phyloP scores from a whole-genome alignment of 1,140 invertebrate species.

The Drosophila bifasciata region DNA sequence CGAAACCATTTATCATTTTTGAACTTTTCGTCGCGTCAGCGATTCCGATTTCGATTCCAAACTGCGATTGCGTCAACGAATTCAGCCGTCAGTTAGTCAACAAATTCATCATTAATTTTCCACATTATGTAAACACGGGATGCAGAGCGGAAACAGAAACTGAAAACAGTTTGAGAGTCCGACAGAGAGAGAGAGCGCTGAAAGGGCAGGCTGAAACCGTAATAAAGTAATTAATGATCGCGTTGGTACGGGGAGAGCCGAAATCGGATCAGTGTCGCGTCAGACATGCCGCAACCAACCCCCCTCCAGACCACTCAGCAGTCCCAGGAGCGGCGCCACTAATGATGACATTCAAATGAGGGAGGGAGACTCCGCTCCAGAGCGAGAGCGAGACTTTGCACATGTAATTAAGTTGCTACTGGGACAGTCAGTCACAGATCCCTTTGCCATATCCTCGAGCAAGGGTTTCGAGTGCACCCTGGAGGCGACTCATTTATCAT shows the following conservation, averaged over 20 bases:
- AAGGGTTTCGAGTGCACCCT: constrained; percentile 63
- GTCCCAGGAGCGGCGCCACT: constrained; percentile 31
- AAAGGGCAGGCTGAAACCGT: constrained; percentile 73
- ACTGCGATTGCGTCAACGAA: constrained; percentile 18
- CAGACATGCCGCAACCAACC: constrained; percentile 31
- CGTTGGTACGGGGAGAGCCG: constrained; percentile 41
- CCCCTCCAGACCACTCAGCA: not conserved
- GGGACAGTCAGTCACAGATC: constrained; percentile 11
- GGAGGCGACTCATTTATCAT: constrained; percentile 64
- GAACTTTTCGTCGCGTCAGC: constrained; percentile 52
- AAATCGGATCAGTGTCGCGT: constrained; percentile 65
- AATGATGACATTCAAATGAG: constrained; percentile 78
- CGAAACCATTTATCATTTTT: constrained; percentile 67
- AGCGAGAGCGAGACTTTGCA: constrained; percentile 34
- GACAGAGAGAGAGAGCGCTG: constrained; percentile 28
- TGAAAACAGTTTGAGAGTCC: constrained; percentile 60
- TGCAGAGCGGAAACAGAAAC: constrained; percentile 19
- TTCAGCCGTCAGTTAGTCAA: constrained; percentile 53
- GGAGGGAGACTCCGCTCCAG: constrained; percentile 4
- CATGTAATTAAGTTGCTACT: constrained; percentile 68
- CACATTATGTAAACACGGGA: constrained; percentile 71
- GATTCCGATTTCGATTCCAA: constrained; percentile 29
- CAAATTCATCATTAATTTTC: constrained; percentile 79
- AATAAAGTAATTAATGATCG: constrained; percentile 82
- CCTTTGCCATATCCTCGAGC: constrained; percentile 1